phyloP scores from a whole-genome alignment of 2,113 vertebrate species.

The Hippocampus guttulatus region DNA sequence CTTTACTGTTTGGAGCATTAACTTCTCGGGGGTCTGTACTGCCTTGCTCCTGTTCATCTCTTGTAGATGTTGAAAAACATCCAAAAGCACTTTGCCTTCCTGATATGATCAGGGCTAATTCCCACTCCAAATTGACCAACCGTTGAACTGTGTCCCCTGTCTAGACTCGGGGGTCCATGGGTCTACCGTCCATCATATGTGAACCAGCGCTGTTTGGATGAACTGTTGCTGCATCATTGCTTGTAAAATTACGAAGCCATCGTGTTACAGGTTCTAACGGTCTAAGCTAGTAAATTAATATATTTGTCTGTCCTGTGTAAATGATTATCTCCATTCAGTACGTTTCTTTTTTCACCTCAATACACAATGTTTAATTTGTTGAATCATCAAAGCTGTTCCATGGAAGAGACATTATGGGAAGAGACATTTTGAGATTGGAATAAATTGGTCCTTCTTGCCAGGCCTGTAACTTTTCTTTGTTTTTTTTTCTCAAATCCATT shows the following conservation, averaged over 20 bases:
- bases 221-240: slow-evolving; percentile 38
- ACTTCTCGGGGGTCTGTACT: background rate
- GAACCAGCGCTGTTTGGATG: background rate
- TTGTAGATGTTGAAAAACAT: background rate
- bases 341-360: slow-evolving; percentile 21
- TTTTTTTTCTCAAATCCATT: background rate
- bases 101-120: background rate
- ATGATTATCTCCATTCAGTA: slow-evolving; percentile 15
- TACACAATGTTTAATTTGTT: slow-evolving; percentile 10
- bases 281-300: slow-evolving; percentile 21
- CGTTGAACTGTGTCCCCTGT: background rate
- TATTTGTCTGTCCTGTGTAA: slow-evolving; percentile 32
- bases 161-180: slow-evolving; percentile 1
- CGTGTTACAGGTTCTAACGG: slow-evolving; percentile 5
- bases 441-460: slow-evolving; percentile 27
- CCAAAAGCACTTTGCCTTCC: background rate
- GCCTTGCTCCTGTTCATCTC: background rate
- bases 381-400: slow-evolving; percentile 22
- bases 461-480: background rate
- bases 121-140: background rate
- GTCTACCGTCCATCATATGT: slow-evolving; percentile 17
- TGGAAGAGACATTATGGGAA: slow-evolving; percentile 30
- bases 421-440: slow-evolving; percentile 33
- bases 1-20: background rate
- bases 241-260: slow-evolving; percentile 27